A percentile compares a stretch with the other conserved stretches of the same genome.
Conservation (phyloP, 2,797 vertebrate genomes). For the Nyctibius grandis region DNA sequence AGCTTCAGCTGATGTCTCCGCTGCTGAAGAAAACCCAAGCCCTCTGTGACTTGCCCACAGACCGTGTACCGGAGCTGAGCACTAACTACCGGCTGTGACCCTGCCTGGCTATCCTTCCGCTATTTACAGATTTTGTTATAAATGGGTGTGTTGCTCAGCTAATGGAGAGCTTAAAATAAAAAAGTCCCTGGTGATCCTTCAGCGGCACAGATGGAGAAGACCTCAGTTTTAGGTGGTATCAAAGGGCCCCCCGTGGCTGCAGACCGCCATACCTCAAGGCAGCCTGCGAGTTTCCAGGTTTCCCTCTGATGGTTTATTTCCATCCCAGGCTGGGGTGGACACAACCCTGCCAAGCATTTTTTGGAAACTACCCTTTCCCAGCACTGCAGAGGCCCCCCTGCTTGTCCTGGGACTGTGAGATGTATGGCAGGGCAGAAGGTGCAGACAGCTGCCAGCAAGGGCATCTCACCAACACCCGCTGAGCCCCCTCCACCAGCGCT, state of each 20-base stretch:
- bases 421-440: not conserved
- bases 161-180: conserved; percentile 15
- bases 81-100: not conserved
- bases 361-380: not conserved
- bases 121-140: conserved; percentile 17
- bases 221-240: not conserved
- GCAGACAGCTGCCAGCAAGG: not conserved
- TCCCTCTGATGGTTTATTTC: not conserved
- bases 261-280: not conserved
- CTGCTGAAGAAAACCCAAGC: not conserved
- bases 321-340: not conserved
- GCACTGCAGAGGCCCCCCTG: not conserved
- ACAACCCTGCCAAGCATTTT: not conserved
- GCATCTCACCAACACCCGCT: fast-evolving
- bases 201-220: not conserved
- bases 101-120: not conserved
- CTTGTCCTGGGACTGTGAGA: not conserved
- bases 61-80: not conserved
- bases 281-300: not conserved
- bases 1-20: not conserved
- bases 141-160: not conserved
- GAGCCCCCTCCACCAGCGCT: fast-evolving
- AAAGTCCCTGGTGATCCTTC: not conserved
- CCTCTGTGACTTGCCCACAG: not conserved
- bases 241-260: not conserved